Evolutionary conservation across 2,888 invertebrate species (phyloP).

Genomic region (Electrophaes corylata): DNA sequence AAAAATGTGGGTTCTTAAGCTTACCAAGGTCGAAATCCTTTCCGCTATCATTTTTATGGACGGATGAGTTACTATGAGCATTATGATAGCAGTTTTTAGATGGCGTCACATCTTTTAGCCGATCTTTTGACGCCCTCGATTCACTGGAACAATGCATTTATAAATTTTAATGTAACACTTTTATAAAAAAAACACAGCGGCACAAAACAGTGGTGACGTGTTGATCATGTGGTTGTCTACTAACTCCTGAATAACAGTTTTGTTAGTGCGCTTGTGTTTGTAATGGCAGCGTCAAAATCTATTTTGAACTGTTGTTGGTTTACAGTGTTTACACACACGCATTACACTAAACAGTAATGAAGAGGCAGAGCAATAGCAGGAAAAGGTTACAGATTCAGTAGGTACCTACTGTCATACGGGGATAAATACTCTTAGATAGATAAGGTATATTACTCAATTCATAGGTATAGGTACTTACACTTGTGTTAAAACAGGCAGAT

Average conservation of each 20-base stretch:
- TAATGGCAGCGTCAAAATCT: constrained; percentile 57
- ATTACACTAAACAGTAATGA: neutral
- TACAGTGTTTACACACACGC: neutral
- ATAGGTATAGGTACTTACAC: constrained; percentile 58
- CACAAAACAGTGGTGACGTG: neutral
- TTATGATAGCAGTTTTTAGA: constrained; percentile 51
- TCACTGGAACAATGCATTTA: constrained; percentile 55
- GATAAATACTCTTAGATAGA: constrained; percentile 5
- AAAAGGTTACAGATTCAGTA: neutral
- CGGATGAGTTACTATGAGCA: constrained; percentile 69
- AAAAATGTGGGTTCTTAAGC: constrained; percentile 33
- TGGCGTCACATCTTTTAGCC: constrained; percentile 52
- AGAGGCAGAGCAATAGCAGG: neutral
- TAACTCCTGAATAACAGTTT: constrained; percentile 2
- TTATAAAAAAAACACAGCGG: neutral
- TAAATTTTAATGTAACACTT: neutral
- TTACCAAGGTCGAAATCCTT: constrained; percentile 75
- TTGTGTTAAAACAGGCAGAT: constrained; percentile 43
- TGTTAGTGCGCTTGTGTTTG: constrained; percentile 40
- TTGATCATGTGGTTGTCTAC: constrained; percentile 1
- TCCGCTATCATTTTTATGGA: constrained; percentile 65
- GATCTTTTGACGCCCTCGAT: constrained; percentile 50
- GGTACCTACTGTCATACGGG: no score
- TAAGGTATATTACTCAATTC: no score
- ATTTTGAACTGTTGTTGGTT: constrained; percentile 52